Conservation (phyloP, 2,888 invertebrate genomes). For the Eilema griseolum region DNA sequence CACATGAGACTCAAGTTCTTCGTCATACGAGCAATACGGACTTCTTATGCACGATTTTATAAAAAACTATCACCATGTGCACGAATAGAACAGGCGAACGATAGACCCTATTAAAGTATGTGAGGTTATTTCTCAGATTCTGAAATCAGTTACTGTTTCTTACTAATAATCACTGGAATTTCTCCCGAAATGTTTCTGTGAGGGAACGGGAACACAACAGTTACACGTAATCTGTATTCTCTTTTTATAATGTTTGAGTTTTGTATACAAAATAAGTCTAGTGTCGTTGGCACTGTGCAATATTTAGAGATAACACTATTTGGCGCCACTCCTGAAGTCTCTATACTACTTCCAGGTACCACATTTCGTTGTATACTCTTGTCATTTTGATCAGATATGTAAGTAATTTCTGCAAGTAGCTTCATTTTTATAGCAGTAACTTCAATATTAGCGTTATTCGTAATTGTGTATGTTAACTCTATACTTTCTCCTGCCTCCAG, state of each 20-base stretch:
- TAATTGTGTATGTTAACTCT: constrained; percentile 25
- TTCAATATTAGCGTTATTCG: constrained; percentile 40
- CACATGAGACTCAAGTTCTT: too few relatives aligned
- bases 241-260: constrained; percentile 38
- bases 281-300: constrained; percentile 29
- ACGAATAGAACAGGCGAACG: neutral
- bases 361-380: constrained; percentile 11
- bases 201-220: constrained; percentile 46
- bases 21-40: too few relatives aligned
- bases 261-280: constrained; percentile 45
- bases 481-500: constrained; percentile 21
- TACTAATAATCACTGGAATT: constrained; percentile 49
- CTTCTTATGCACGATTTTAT: too few relatives aligned
- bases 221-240: constrained; percentile 46
- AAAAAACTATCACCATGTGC: too few relatives aligned
- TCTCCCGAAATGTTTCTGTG: constrained; percentile 43
- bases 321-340: constrained; percentile 30
- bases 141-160: neutral
- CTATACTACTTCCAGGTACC: constrained; percentile 16
- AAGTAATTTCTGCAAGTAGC: constrained; percentile 34
- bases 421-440: constrained; percentile 41
- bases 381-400: constrained; percentile 37
- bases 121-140: neutral
- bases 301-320: constrained; percentile 36
- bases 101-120: too few relatives aligned